phyloP scores from a whole-genome alignment of 2,888 invertebrate species.

The Philaethria dido region DNA sequence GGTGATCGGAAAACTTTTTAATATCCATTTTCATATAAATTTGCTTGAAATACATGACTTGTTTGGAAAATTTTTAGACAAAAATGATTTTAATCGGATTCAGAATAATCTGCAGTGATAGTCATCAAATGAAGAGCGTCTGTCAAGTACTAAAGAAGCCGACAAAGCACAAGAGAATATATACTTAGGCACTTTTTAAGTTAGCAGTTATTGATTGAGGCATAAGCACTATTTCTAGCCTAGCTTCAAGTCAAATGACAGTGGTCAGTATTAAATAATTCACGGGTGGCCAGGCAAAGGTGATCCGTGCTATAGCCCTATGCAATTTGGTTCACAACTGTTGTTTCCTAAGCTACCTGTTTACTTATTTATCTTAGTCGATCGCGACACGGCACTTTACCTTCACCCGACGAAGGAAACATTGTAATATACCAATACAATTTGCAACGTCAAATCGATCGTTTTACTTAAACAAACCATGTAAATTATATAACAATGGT shows the following conservation, averaged over 20 bases:
- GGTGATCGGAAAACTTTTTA: not conserved
- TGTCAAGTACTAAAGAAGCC: not conserved
- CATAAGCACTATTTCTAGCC: conserved; percentile 13
- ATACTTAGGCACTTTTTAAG: not conserved
- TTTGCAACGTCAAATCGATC: not conserved
- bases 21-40: not conserved
- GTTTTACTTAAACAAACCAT: not conserved
- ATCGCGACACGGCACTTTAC: not conserved
- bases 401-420: not conserved
- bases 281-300: not conserved
- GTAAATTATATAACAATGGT: too few species aligned
- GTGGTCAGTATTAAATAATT: not conserved
- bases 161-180: not conserved
- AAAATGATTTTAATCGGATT: not conserved
- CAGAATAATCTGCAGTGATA: not conserved
- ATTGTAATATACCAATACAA: not conserved
- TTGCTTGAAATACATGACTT: not conserved
- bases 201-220: conserved; percentile 9
- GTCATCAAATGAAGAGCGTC: conserved; percentile 4
- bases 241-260: not conserved
- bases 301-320: not conserved
- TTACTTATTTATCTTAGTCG: conserved; percentile 15
- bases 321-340: conserved; percentile 12
- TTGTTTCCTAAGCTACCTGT: conserved; percentile 6
- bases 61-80: not conserved